Evolutionary conservation across 1,140 invertebrate genomes (phyloP), one percentile per base, ranked within the genome.

Genomic region (Notospermus geniculatus): DNA sequence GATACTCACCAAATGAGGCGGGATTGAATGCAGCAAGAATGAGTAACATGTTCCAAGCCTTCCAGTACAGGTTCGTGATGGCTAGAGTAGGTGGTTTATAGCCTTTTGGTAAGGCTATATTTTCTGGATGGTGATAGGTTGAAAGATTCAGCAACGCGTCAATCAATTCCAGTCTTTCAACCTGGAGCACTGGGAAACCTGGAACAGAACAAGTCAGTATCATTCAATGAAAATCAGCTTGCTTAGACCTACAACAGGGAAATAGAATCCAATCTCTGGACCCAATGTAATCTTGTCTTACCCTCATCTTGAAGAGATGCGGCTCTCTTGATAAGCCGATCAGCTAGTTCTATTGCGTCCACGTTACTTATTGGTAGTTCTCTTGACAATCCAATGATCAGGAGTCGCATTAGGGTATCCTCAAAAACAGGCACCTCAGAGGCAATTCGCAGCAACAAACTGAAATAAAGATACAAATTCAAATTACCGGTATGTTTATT

Each of bases 21-120:
- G 95, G 93, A 87, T 97, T 97, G 77, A 96, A 93, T 9, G 93
- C 93, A 32, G 90, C 88, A 53, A 97, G 82, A 75, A 97, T 90
- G 5, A 95, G 82, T 58, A 98, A 82, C 72, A 97, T 89, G 30
- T 89, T 84, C 95, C 95, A 98, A 32, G 89, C 88, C 81, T 94
- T 95, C 95, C 95, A 98, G 80, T 97, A 97, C 19, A 92, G 83
- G 67, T 89, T 89, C 5, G 90, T 88, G 71, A 98, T 95, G 0
- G 93, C 95, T 72, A 97, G 83, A 66, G 88, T 88, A 0, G 95
- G 95, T 15, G 95, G 90, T 39, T 87, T 86, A 78, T 97, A 93
- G 72, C 78, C 91, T 2, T 85, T 74, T 0, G 95, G 94, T 56
- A 97, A 83, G 22, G 87, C 87, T 63, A 96, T 95, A 71, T 95